Base-by-base conservation (phyloP, 2,888 invertebrate species). In the Troides helena region DNA sequence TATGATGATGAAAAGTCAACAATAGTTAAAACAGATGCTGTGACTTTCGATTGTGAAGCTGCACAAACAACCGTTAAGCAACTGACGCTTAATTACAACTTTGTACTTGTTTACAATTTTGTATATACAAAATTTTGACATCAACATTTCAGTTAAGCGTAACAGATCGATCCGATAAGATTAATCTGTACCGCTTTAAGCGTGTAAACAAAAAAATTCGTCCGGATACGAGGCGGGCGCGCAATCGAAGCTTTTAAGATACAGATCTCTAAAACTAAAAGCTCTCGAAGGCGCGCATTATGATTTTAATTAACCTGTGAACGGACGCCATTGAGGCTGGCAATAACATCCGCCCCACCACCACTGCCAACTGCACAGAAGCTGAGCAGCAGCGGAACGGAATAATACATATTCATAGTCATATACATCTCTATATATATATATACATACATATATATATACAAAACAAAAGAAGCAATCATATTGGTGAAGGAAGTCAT, bases 161-260 rank as follows among this genome's bases (percentile, higher is more conserved):
- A 68, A 53, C 53, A 69, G 65, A 69, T 69, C n/a, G 12, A 61
- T 30, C 43, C 43, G 69, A 65, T 65, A 69, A 57, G 60, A 61
- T 60, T 65, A 65, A 61, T 65, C 61, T 69, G 7, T 62, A 30
- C n/a, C 30, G 59, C 69, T 23, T 61, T 65, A 65, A 65, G 39
- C 65, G 62, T 69, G 68, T 72, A 73, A 73, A 73, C 69, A 73
- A 73, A 73, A 73, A 73, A 68, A 61, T 69, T 56, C 46, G 56
- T 23, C 57, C 64, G 61, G 60, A 18, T 50, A 62, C 62, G 62
- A 50, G 62, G 18, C 39, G 39, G 61, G 30, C 62, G 69, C 72
- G 70, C 73, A 70, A 72, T 74, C 72, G 67, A 74, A 71, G 73
- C 73, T 74, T 74, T 74, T 72, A 74, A 74, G 73, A 74, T 74